Conservation (phyloP, 2,113 vertebrate species). For the Sphyrna mokarran region DNA sequence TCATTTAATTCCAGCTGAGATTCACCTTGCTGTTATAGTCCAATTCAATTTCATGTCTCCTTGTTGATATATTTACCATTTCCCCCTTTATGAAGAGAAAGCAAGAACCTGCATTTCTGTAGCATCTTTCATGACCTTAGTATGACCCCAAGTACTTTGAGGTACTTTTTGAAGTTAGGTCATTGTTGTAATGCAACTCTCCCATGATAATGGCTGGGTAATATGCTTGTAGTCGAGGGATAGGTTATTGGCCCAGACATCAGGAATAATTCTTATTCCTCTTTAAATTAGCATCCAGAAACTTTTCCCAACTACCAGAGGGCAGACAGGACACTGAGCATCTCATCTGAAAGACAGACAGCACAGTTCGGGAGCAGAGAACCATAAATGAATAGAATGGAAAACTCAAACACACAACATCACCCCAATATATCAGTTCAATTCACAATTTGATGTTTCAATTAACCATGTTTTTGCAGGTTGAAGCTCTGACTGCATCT, state of each 20-base stretch:
- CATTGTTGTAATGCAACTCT: too few species aligned
- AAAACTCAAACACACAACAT: neutral
- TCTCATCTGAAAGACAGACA: neutral
- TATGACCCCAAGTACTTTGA: neutral
- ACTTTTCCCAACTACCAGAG: neutral
- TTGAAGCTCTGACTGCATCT: neutral
- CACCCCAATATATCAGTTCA: neutral
- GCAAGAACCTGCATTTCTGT: neutral
- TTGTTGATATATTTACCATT: neutral
- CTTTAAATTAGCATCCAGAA: neutral
- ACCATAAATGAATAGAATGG: neutral
- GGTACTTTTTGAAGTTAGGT: too few species aligned
- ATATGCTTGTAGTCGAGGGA: too few species aligned
- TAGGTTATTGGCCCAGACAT: neutral
- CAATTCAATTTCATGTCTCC: neutral
- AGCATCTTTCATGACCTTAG: too few species aligned
- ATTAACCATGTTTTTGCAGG: neutral
- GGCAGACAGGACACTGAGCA: neutral
- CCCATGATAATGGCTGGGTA: too few species aligned
- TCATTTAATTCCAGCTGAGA: neutral
- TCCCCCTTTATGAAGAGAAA: neutral
- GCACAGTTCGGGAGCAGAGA: neutral
- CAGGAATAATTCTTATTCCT: neutral
- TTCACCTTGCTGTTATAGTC: neutral
- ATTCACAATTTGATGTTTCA: neutral